phyloP scores from a whole-genome alignment of 2,113 vertebrate species.

The Hystrix cristata region DNA sequence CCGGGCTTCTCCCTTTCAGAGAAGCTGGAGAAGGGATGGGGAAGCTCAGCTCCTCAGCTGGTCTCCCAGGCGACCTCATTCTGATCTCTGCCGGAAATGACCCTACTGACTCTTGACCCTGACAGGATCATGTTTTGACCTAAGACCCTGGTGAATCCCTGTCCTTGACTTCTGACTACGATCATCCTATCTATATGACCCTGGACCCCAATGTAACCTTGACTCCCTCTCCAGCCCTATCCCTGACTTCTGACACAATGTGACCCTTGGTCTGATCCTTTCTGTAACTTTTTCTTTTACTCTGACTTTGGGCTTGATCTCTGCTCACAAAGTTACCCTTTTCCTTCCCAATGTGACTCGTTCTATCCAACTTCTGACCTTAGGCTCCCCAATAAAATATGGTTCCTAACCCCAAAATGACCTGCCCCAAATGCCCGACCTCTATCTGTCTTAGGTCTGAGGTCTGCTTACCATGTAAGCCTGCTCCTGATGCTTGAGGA shows the following conservation, averaged over 20 bases:
- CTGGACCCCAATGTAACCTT: neutral
- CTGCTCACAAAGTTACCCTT: neutral
- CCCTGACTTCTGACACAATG: neutral
- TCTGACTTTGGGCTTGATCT: neutral
- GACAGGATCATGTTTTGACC: neutral
- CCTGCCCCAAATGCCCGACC: neutral
- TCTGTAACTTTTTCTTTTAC: neutral
- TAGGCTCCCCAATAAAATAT: neutral
- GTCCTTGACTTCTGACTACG: constrained; percentile 6
- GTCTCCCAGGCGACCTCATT: neutral
- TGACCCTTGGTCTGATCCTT: neutral
- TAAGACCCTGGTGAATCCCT: neutral
- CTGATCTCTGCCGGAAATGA: neutral
- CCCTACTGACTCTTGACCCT: neutral
- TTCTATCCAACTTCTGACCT: neutral
- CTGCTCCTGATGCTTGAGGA: neutral
- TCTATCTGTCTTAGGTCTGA: neutral
- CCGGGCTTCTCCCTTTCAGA: constrained; percentile 87
- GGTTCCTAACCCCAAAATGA: neutral
- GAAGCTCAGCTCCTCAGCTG: neutral
- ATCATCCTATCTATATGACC: neutral
- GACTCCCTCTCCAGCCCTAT: neutral
- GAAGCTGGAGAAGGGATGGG: constrained; percentile 76
- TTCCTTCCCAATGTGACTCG: neutral
- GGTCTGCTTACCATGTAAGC: neutral